These are phyloP conservation scores for Steatornis caripensis DNA, from an alignment of 2,113 vertebrate genomes.

Conservation along the genomic window DNA sequence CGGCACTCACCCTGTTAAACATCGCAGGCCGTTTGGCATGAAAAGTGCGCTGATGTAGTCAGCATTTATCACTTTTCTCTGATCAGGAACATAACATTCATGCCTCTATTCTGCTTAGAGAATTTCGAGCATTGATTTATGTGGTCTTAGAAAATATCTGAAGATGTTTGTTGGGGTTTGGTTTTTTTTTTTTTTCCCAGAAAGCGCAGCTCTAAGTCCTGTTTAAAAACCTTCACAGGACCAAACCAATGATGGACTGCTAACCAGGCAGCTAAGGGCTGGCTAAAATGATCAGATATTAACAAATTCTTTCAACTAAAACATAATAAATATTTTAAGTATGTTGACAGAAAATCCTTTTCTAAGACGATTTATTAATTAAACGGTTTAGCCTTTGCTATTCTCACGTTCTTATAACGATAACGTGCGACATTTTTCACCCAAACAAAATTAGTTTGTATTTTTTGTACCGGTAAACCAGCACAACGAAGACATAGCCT, in stretches of 20 bases:
- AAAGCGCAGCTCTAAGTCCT: neutral
- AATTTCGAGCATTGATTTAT: neutral
- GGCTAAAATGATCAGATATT: neutral
- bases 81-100: constrained; percentile 34
- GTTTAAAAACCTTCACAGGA: neutral
- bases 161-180: neutral
- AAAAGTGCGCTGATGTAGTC: constrained; percentile 52
- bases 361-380: neutral
- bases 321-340: neutral
- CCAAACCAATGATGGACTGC: neutral
- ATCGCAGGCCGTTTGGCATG: neutral
- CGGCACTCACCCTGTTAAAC: neutral
- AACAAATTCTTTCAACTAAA: neutral
- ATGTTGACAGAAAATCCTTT: neutral
- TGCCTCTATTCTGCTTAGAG: neutral
- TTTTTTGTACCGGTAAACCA: neutral
- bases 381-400: neutral
- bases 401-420: accelerated
- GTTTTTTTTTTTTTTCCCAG: too few species aligned
- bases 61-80: constrained; percentile 64
- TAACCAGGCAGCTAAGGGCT: neutral
- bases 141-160: neutral
- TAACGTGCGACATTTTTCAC: neutral
- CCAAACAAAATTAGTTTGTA: accelerated
- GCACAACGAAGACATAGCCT: neutral